phyloP scores from a whole-genome alignment of 2,113 vertebrate species.

The Phoxinus phoxinus region DNA sequence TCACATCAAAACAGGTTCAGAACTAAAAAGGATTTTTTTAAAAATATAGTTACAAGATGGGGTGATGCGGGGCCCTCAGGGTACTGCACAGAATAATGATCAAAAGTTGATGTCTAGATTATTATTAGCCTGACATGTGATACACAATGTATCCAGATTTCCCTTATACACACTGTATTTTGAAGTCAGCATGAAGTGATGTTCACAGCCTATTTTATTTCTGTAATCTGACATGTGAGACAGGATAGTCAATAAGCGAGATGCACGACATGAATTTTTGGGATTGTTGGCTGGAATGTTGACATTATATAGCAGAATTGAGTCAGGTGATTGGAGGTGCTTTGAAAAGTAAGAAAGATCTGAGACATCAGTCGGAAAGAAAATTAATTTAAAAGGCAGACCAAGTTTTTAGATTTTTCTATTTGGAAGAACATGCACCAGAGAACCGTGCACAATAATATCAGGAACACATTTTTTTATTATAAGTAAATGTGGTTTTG shows the following conservation, averaged over 20 bases:
- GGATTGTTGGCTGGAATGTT: neutral
- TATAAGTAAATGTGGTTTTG: neutral
- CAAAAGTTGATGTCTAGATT: constrained; percentile 24
- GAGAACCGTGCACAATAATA: neutral
- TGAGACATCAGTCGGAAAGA: neutral
- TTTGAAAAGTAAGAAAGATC: neutral
- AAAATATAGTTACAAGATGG: neutral
- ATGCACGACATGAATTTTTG: neutral
- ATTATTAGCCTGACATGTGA: neutral
- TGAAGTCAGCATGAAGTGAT: neutral
- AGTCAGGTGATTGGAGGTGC: neutral
- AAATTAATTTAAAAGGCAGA: neutral
- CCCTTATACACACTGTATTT: neutral
- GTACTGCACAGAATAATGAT: neutral
- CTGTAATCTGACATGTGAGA: constrained; percentile 2
- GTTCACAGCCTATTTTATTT: neutral
- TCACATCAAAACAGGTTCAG: neutral
- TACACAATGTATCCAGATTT: neutral
- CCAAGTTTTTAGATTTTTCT: neutral
- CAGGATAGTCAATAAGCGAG: neutral
- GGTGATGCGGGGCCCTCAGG: neutral
- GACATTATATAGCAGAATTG: neutral
- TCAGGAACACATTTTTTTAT: neutral
- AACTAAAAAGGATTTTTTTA: neutral
- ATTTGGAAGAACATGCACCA: neutral